Evolutionary conservation across 2,888 invertebrate species (phyloP).

Genomic region (Acrocyrtus sp.): DNA sequence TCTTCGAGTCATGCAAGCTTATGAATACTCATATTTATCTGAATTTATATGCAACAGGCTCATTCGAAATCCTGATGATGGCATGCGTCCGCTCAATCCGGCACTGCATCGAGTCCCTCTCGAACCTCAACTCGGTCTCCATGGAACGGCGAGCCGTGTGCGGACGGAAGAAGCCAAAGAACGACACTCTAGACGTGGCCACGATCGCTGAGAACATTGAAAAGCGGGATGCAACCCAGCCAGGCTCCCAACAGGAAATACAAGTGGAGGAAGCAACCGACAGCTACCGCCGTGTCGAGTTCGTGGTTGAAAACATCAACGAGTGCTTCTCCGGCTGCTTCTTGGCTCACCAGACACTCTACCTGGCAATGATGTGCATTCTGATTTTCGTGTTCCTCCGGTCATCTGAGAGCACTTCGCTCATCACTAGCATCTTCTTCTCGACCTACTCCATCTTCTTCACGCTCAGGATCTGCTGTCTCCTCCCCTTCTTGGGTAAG

Average conservation of each 20-base stretch:
- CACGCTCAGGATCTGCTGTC: conserved; percentile 61
- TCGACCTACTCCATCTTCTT: conserved; percentile 62
- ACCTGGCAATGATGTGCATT: conserved; percentile 63
- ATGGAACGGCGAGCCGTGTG: conserved; percentile 62
- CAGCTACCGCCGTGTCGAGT: conserved; percentile 60
- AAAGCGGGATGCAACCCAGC: conserved; percentile 62
- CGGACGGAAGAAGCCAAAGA: conserved; percentile 62
- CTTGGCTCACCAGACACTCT: conserved; percentile 61
- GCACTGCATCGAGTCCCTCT: conserved; percentile 60
- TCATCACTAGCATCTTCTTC: conserved; percentile 61
- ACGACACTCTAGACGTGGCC: conserved; percentile 62
- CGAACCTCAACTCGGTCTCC: conserved; percentile 53
- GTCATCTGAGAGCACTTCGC: conserved; percentile 54
- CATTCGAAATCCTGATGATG: conserved; percentile 63
- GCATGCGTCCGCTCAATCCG: conserved; percentile 58
- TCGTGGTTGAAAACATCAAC: conserved; percentile 61
- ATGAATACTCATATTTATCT: no score
- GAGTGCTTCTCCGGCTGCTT: conserved; percentile 61
- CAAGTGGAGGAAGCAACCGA: conserved; percentile 62
- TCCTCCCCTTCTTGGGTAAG: conserved; percentile 58
- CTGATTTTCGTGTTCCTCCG: conserved; percentile 62
- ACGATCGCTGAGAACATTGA: conserved; percentile 63
- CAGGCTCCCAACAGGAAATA: conserved; percentile 61
- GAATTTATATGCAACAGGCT: no score
- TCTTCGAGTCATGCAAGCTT: no score